These are phyloP conservation scores for Megaceryle alcyon DNA, from an alignment of 2,797 vertebrate genomes.

Conservation along the genomic window DNA sequence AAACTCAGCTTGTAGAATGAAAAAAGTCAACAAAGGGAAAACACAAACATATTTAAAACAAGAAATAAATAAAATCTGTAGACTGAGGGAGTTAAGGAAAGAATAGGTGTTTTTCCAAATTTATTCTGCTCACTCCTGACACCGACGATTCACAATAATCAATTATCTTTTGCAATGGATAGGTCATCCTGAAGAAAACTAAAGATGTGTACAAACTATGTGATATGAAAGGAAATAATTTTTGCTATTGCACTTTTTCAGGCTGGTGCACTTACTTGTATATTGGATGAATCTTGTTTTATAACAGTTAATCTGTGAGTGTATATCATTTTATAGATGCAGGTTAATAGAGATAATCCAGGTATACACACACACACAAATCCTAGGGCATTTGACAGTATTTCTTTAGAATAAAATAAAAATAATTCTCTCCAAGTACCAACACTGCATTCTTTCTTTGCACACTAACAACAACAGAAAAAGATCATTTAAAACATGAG, in stretches of 20 bases:
- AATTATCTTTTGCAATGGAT: not conserved
- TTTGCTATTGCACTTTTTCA: not conserved
- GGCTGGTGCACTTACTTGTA: not conserved
- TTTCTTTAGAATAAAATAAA: not conserved
- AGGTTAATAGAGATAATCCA: not conserved
- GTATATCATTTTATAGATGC: not conserved
- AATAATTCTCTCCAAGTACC: not conserved
- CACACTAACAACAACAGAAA: not conserved
- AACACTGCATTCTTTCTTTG: not conserved
- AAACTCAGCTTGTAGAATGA: not conserved
- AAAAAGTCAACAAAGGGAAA: not conserved
- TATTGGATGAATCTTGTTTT: not conserved
- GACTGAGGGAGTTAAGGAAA: not conserved
- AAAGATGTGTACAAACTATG: not conserved
- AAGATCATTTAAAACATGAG: not conserved
- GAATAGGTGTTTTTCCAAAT: not conserved
- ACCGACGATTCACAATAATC: not conserved
- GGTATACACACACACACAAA: not conserved
- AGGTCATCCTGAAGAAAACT: not conserved
- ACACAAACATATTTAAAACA: not conserved
- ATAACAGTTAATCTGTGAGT: not conserved
- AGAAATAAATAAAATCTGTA: not conserved
- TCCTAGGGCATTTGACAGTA: not conserved
- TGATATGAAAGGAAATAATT: not conserved
- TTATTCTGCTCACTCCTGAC: not conserved